These are phyloP conservation scores for Eucera pruinosa DNA, from an alignment of 2,888 invertebrate genomes.

Conservation along the genomic window DNA sequence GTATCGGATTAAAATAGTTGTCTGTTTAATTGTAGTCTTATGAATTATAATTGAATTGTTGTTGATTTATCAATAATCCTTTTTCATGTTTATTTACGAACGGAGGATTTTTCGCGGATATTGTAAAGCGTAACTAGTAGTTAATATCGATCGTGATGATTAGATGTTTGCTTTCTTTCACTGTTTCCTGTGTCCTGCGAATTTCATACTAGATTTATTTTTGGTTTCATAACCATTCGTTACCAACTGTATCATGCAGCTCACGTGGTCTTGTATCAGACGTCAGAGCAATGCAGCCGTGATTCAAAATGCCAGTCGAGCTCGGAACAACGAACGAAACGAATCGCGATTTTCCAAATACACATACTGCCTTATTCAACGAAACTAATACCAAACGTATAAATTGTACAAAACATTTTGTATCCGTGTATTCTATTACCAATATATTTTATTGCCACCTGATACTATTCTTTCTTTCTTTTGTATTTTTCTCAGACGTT, in stretches of 20 bases:
- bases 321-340: conserved; percentile 21
- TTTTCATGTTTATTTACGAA: no score
- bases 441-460: no score
- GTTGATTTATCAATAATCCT: no score
- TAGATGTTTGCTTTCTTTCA: background rate
- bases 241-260: background rate
- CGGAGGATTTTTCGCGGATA: no score
- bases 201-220: conserved; percentile 28
- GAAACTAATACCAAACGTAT: background rate
- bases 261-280: conserved; percentile 26
- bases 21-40: no score
- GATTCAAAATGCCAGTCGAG: conserved; percentile 36
- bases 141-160: no score
- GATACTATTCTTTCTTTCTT: no score
- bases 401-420: background rate
- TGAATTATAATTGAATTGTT: no score
- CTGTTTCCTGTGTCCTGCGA: background rate
- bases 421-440: background rate
- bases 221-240: conserved; percentile 24
- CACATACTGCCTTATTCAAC: background rate
- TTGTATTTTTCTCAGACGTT: no score
- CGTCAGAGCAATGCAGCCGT: background rate
- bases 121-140: no score
- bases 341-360: conserved; percentile 17
- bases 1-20: no score